These are phyloP conservation scores for Mycalesis mineus DNA, from an alignment of 2,888 invertebrate genomes.

Conservation along the genomic window DNA sequence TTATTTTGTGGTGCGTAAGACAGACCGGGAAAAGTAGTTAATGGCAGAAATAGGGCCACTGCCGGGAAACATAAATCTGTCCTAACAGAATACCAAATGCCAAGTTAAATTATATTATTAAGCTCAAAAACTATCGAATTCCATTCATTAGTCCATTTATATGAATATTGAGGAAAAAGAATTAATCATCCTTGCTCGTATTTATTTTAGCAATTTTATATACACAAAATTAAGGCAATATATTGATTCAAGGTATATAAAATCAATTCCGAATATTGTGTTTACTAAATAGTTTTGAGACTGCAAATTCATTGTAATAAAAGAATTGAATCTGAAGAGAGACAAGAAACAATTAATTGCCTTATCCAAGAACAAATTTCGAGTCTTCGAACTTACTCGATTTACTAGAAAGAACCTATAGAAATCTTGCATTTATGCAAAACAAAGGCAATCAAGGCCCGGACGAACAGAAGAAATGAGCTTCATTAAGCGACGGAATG, in stretches of 20 bases:
- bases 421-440: slow-evolving; percentile 78
- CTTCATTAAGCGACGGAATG: slow-evolving; percentile 78
- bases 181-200: too few relatives aligned
- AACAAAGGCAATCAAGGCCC: slow-evolving; percentile 77
- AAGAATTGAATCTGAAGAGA: slow-evolving; percentile 24
- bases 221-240: too few relatives aligned
- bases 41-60: slow-evolving; percentile 47
- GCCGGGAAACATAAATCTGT: slow-evolving; percentile 28
- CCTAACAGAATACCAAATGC: slow-evolving; percentile 17
- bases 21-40: slow-evolving; percentile 67
- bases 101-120: neutral
- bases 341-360: slow-evolving; percentile 59
- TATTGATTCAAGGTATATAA: too few relatives aligned
- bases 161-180: too few relatives aligned
- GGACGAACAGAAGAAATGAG: slow-evolving; percentile 78
- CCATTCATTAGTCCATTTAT: too few relatives aligned
- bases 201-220: too few relatives aligned
- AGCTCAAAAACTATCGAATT: too few relatives aligned
- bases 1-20: slow-evolving; percentile 79
- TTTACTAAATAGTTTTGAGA: neutral
- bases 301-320: neutral
- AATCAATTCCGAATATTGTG: too few relatives aligned
- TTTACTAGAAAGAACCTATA: slow-evolving; percentile 71
- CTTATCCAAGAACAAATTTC: slow-evolving; percentile 61
- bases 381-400: slow-evolving; percentile 66